Base-by-base conservation (phyloP, 2,888 invertebrate genomes). In the Portevinia maculata region DNA sequence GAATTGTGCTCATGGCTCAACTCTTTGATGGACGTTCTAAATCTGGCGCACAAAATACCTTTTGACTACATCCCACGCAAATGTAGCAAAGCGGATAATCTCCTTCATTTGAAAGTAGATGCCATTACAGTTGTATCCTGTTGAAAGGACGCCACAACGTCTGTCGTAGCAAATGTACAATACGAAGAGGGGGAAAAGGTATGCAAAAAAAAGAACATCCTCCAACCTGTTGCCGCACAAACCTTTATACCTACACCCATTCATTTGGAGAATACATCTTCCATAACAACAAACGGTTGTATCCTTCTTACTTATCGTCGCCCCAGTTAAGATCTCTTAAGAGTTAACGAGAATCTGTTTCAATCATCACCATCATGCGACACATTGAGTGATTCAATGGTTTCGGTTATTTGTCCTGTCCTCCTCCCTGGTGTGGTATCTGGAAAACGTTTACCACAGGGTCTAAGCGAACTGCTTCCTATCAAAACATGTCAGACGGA, bases 281-380 rank as follows among this genome's bases (percentile, higher is more conserved):
- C 50, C 59, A 24, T 57, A 62, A 69, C 74, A 74, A 15, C 79
- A 75, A 75, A 57, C 11, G 32, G 13, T 67, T 34, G 60, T 59
- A 71, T 8, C 24, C 28, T 13, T 44, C 37, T 30, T 55, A 53
- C 17, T 19, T 44, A 5, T 15, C 52, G 6, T 30, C 44, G 41
- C 15, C 24, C 44, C 41, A 32, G 11, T 48, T 32, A 53, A 67
- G 78, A 78, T 67, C 55, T 73, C 60, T 65, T 55, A 17, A 71
- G 60, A 71, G 65, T 73, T 78, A 57, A 73, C 71, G 71, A 64
- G 55, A 19, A 67, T 71, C 65, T 71, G 78, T 67, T n/a, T 83
- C 83, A 78, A 83, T 83, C 83, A 78, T 83, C 83, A 70, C 78
- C 71, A 78, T 71, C 70, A 44, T 59, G 64, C 70, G 59, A 64